phyloP scores from a whole-genome alignment of 2,888 invertebrate species.

The Amitus sp. region DNA sequence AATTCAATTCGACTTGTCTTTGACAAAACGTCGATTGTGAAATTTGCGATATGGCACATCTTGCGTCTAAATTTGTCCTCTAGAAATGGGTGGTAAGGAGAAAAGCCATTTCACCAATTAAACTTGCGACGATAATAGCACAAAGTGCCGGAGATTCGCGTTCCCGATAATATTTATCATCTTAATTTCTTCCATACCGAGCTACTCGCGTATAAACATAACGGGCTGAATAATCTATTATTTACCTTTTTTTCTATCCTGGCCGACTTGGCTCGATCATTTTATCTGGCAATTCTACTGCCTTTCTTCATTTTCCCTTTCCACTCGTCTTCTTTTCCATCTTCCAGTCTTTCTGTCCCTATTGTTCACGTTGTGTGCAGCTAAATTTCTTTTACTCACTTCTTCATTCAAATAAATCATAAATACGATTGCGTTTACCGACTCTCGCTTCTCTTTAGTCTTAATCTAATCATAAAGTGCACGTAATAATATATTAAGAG shows the following conservation, averaged over 20 bases:
- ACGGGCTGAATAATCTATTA: constrained; percentile 52
- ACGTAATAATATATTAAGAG: constrained; percentile 65
- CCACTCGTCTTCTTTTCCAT: constrained; percentile 21
- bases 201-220: constrained; percentile 49
- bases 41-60: neutral
- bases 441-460: constrained; percentile 48
- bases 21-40: constrained; percentile 18
- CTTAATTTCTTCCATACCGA: constrained; percentile 47
- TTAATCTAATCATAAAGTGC: constrained; percentile 64
- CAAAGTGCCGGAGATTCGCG: constrained; percentile 31
- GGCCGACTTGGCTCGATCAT: constrained; percentile 38
- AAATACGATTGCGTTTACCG: constrained; percentile 54
- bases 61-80: no score
- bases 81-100: no score
- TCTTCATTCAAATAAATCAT: constrained; percentile 59
- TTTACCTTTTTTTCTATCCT: constrained; percentile 41
- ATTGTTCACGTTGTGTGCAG: constrained; percentile 28
- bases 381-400: constrained; percentile 38
- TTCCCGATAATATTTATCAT: constrained; percentile 41
- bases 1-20: constrained; percentile 21
- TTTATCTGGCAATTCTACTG: constrained; percentile 37
- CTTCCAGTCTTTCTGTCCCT: constrained; percentile 32
- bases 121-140: constrained; percentile 32
- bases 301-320: constrained; percentile 22
- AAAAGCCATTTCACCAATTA: constrained; percentile 26